Base-by-base conservation (phyloP, 35 echinoderm and acorn worm genomes). In the Hemicentrotus pulcherrimus region DNA sequence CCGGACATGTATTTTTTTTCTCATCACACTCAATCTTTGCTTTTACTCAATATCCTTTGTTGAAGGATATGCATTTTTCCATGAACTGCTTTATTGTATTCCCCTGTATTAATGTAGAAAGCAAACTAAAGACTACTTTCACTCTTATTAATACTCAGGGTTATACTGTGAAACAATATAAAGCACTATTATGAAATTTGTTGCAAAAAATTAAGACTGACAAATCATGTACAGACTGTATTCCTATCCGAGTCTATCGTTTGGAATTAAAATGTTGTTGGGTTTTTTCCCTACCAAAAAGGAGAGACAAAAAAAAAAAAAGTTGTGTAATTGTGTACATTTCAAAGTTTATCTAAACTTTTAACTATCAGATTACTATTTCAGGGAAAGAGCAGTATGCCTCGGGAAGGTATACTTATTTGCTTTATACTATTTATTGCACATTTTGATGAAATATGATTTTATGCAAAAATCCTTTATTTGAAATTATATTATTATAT, bases 61-160 rank as follows among this genome's bases (percentile, higher is more conserved):
- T 22, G 28, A 28, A 78, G 65, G 65, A 78, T 78, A 6, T n/a
- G 6, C 65, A 28, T 28, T 78, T 78, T 78, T 78, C 6, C 19
- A 28, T 78, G 22, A n/a, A 78, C 65, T 78, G n/a, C 65, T 28
- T 59, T n/a, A 78, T 78, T 78, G 65, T 22, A n/a, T 78, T 78
- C 24, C 65, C 65, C 65, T 78, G 28, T 8, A n/a, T 6, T 78
- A 28, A 78, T 78, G 65, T 28, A 78, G 65, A 78, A 78, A 78
- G 22, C 65, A 78, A 78, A 78, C 65, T 78, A 78, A n/a, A n/a
- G 65, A 22, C 65, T 78, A 78, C 65, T 78, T 78, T 78, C 65
- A 78, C 65, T 78, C 19, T 78, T n/a, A 78, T 28, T 78, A 28
- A 78, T 78, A 78, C 65, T 28, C 18, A 78, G 24, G 65, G 2